Conservation (phyloP, 23 tunicate species). For the Styela plicata region DNA sequence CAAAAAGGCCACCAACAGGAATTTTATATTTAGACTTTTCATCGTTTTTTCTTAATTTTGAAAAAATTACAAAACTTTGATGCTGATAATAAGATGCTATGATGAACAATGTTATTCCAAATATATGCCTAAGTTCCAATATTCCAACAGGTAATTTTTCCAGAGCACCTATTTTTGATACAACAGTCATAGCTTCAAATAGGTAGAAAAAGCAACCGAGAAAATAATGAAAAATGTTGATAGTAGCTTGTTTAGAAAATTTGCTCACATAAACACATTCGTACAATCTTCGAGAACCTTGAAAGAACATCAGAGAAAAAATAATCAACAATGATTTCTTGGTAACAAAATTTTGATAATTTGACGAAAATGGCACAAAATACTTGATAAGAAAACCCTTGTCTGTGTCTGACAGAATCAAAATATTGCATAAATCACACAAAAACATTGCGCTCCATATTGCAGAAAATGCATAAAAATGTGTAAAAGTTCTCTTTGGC, state of each 20-base stretch:
- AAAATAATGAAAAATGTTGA: constrained; percentile 3
- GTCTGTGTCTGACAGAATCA: not conserved
- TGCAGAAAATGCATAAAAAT: constrained; percentile 1
- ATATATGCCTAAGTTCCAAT: not conserved
- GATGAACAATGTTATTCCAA: not conserved
- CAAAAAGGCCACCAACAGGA: constrained; percentile 21
- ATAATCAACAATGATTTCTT: not conserved
- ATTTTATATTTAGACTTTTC: constrained; percentile 9
- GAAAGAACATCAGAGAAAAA: not conserved
- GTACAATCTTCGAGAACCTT: constrained; percentile 16
- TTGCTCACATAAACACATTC: constrained; percentile 23
- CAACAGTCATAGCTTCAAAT: constrained; percentile 1
- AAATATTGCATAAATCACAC: not conserved
- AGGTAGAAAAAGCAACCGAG: constrained; percentile 9
- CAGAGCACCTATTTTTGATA: constrained; percentile 1
- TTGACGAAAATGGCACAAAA: not conserved
- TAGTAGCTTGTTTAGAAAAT: constrained; percentile 18
- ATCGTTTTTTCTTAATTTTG: not conserved
- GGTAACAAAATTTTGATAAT: not conserved
- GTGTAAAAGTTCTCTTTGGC: constrained; percentile 1
- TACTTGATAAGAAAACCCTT: not conserved
- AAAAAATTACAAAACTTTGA: not conserved
- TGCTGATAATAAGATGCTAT: constrained; percentile 19
- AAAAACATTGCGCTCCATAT: not conserved
- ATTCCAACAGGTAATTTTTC: not conserved